Conservation (phyloP, 2,113 vertebrate genomes). For the Butorides virescens region DNA sequence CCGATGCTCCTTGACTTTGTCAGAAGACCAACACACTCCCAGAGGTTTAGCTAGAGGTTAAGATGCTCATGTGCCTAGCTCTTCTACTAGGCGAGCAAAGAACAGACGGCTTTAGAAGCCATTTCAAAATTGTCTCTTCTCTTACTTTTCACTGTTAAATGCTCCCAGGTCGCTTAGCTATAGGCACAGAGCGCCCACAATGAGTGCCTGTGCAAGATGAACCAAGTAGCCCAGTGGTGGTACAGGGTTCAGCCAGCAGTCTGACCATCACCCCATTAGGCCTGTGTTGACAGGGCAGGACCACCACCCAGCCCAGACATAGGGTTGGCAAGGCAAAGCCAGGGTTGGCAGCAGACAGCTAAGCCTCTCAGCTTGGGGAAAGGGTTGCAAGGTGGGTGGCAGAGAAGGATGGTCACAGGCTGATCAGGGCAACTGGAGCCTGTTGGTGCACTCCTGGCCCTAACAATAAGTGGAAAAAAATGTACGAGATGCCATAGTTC, state of each 20-base stretch:
- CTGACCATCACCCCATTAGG: rapidly evolving
- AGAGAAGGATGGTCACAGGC: not conserved
- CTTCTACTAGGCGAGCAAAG: not conserved
- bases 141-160: not conserved
- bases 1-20: not conserved
- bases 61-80: not conserved
- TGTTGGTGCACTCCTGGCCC: not conserved
- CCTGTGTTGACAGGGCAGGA: rapidly evolving
- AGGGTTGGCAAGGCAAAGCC: not conserved
- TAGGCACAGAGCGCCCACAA: not conserved
- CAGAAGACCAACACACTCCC: not conserved
- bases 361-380: not conserved
- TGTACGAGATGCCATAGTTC: not conserved
- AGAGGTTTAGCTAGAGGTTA: not conserved
- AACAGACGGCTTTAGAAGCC: not conserved
- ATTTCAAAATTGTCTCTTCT: not conserved
- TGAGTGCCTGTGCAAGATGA: not conserved
- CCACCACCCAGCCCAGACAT: not conserved
- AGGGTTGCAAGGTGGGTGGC: rapidly evolving
- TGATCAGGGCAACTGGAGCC: not conserved
- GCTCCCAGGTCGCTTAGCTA: not conserved
- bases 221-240: not conserved
- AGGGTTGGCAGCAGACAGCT: not conserved
- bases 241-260: not conserved
- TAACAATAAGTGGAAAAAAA: not conserved